These are phyloP conservation scores for Protaetia brevitarsis DNA, from an alignment of 1,140 invertebrate species.

Conservation along the genomic window DNA sequence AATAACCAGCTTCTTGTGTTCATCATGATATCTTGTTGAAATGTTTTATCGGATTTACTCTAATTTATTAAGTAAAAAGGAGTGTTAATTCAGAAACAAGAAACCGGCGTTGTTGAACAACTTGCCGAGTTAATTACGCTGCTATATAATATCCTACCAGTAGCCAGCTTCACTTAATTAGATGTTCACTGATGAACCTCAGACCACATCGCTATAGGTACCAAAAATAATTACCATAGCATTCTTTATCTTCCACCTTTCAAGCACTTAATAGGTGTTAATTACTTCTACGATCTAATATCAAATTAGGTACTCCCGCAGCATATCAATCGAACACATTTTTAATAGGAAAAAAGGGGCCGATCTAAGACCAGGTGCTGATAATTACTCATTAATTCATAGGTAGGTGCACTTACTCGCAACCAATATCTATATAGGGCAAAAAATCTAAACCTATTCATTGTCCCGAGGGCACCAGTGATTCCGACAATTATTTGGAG, in stretches of 20 bases:
- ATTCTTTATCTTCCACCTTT: neutral
- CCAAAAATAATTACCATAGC: neutral
- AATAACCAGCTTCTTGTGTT: too few species aligned
- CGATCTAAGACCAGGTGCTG: neutral
- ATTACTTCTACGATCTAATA: neutral
- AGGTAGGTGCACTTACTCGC: neutral
- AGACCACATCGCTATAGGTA: too few species aligned
- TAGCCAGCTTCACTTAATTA: neutral
- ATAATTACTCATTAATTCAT: constrained; percentile 10
- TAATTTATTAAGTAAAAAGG: too few species aligned
- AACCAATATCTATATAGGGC: neutral
- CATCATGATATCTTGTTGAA: too few species aligned
- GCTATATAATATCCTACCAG: too few species aligned
- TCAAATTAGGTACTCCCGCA: neutral
- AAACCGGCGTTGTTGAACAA: too few species aligned
- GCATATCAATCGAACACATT: neutral
- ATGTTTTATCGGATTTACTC: too few species aligned
- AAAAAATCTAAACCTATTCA: neutral
- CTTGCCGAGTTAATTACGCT: too few species aligned
- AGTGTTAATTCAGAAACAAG: too few species aligned
- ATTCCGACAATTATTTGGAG: constrained; percentile 7
- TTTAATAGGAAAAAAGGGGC: neutral
- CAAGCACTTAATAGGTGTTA: neutral
- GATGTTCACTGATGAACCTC: too few species aligned
- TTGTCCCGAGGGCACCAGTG: neutral